These are phyloP conservation scores for Ennomos quercinarius DNA, from an alignment of 2,888 invertebrate genomes.

Conservation along the genomic window DNA sequence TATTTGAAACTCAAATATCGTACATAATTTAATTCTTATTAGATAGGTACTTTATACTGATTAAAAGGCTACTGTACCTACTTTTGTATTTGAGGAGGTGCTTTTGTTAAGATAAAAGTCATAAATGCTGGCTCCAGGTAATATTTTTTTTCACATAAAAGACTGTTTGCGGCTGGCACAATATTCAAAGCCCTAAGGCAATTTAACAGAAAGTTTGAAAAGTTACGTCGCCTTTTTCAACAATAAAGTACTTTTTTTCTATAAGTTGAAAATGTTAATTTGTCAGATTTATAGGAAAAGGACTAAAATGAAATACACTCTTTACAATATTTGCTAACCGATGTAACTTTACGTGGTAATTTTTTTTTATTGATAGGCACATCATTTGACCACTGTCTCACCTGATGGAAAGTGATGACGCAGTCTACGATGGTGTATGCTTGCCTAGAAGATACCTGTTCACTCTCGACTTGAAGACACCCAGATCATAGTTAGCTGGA, in stretches of 20 bases:
- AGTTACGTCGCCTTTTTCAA: slow-evolving; percentile 10
- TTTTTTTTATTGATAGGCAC: too few species aligned
- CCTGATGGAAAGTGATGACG: too few species aligned
- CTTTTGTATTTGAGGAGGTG: slow-evolving; percentile 2
- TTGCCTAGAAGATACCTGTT: too few species aligned
- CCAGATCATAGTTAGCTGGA: too few species aligned
- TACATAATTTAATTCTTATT: slow-evolving; percentile 24
- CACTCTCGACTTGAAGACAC: too few species aligned
- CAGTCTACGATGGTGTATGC: too few species aligned
- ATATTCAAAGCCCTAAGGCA: slow-evolving; percentile 22
- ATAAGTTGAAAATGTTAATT: neutral
- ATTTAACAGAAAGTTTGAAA: slow-evolving; percentile 24
- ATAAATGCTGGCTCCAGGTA: slow-evolving; percentile 3
- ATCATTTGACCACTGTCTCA: too few species aligned
- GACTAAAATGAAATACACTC: neutral
- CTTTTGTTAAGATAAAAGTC: slow-evolving; percentile 2
- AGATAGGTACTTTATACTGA: slow-evolving; percentile 16
- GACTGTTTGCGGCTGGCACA: slow-evolving; percentile 5
- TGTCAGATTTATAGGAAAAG: neutral
- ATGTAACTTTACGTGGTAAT: too few species aligned
- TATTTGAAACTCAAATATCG: slow-evolving; percentile 30
- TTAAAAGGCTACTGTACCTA: slow-evolving; percentile 7
- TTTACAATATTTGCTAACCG: too few species aligned
- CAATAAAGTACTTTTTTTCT: slow-evolving; percentile 33
- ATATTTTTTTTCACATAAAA: slow-evolving; percentile 14